Base-by-base conservation (phyloP, 2,113 vertebrate species). In the Coptodon bakossiorum region DNA sequence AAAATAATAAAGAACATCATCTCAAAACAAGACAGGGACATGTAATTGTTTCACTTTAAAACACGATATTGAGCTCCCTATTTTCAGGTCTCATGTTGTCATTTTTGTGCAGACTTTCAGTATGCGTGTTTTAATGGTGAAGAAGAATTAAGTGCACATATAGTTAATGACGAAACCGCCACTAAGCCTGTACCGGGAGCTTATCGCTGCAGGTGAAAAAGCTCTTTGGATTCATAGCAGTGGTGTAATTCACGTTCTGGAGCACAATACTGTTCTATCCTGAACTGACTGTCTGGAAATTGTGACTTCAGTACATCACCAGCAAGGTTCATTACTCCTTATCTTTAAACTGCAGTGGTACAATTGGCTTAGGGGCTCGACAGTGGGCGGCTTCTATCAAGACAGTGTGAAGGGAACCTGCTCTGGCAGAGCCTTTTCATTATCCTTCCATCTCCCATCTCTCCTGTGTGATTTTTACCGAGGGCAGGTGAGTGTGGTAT, bases 371-470 rank as follows among this genome's bases (percentile, higher is more conserved):
- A 22, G 29, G 84, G 87, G 68, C 40, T 80, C 7, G 76, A n/a
- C 13, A 36, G 29, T 9, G 84, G 85, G 68, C 6, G 43, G 61
- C 53, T 53, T 80, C 80, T 40, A 73, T 90, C 53, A 52, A 81
- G 52, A 80, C 52, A 22, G 50, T 22, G 88, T 16, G 34, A 84
- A 27, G n/a, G 36, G 84, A 88, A 73, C 54, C 36, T 40, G 82
- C 82, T 82, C 83, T 84, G 34, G 22, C 86, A 22, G 88, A 81
- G 40, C 34, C 45, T 83, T 80, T 81, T 87, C 83, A 80, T 80
- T 88, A 83, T 84, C 82, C 57, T 14, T 56, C 90, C 90, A 86
- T 90, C 85, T 88, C 78, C 52, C 61, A 48, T 89, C 85, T 89
- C 81, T 79, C 79, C 50, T 68, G 12, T 56, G 50, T 63, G 61